Base-by-base conservation (phyloP, 2,797 vertebrate species). In the Myotis vivesi region DNA sequence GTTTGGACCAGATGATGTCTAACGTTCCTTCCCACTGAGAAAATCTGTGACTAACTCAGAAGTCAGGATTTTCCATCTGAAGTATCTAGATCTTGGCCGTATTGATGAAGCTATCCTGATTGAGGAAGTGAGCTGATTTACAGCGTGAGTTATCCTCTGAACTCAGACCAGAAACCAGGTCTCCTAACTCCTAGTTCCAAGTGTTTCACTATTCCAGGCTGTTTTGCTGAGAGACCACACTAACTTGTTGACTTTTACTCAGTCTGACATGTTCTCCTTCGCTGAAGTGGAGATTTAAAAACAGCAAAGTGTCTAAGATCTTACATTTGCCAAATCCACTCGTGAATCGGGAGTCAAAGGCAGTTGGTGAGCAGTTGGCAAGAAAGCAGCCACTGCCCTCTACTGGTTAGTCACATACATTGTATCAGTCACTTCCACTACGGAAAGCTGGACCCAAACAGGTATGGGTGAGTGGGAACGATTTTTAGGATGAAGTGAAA, bases 351-450 rank as follows among this genome's bases (percentile, higher is more conserved):
- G 59, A 38, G 44, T 53, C 62, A 62, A 72, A 94, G 38, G 66
- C 72, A 23, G 17, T 46, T 87, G 71, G 62, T 93, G 76, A 28
- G 59, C 62, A 17, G 22, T 57, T 88, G 49, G 62, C 91, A 69
- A 23, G 84, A 90, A 95, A 80, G 95, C 66, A 79, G 85, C 85
- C 53, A 83, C 95, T 97, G 97, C 97, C 97, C 97, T 95, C 97
- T 97, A 62, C 93, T 92, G 97, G 75, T 25, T 0, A 0, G 5
- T 87, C 30, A 0, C 3, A 10, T 16, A 10, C 64, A 90, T 33
- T 72, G 80, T 53, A 8, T 15, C 8, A 0, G 62, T 69, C 28
- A 0, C 19, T 64, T 19, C 20, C 11, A 2, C 62, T 68, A 41
- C 7, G 28, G 6, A 83, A 75, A 53, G 51, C 69, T n/a, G 44